Base-by-base conservation (phyloP, 2,113 vertebrate genomes). In the Cathartes aura region DNA sequence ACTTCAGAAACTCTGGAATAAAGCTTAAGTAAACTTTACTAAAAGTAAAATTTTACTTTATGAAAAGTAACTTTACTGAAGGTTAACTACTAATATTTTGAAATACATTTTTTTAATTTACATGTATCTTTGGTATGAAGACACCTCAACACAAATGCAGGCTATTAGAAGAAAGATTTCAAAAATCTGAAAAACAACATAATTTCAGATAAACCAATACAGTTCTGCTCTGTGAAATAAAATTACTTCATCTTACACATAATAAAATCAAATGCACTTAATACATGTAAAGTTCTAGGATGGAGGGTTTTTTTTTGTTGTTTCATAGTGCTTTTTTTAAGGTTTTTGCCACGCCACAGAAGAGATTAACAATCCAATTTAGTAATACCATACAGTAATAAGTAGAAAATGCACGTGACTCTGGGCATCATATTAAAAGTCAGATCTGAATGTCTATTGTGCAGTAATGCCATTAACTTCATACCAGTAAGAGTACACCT, bases 401-500 rank as follows among this genome's bases (percentile, higher is more conserved):
- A 82, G 42, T n/a, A 93, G 95, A 82, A 97, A 97, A 86, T 50
- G 68, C 87, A 91, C n/a, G 1, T 86, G 78, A 96, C 67, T 85
- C 85, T 53, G 70, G 73, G 79, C 88, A 92, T 95, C 48, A 67
- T 47, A 92, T 84, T 91, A 79, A 96, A 98, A 95, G 91, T 60
- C 79, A 81, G 76, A 94, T 20, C 92, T 89, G 62, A 83, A 84
- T 62, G 68, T 75, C 92, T 86, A 82, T 76, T 93, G 87, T 20
- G 12, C 89, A 85, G 72, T 50, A 92, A 97, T 91, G 85, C 40
- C 94, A 97, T 89, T 97, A 93, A 89, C 85, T 96, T 97, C 89
- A 97, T 88, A 78, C 88, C 82, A 96, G 92, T 93, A 92, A 91
- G 81, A 97, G 92, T 96, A 96, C 20, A 91, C 67, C 74, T 97